Evolutionary conservation across 2,797 vertebrate genomes (phyloP).

Genomic region (Typhlichthys subterraneus): DNA sequence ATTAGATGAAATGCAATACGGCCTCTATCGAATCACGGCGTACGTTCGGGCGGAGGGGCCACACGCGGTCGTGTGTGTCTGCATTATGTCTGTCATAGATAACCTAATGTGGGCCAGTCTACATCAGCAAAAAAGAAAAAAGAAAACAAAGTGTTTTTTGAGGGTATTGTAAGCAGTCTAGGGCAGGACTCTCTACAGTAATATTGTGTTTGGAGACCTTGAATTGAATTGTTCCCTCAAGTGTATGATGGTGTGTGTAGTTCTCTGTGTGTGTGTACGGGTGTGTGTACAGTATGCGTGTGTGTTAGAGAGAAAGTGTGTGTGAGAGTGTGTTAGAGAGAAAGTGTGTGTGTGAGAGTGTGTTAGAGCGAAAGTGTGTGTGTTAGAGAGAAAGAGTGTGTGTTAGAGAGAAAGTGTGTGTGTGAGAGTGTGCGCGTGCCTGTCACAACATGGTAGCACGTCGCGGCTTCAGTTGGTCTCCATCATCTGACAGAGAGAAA

Average conservation of each 20-base stretch:
- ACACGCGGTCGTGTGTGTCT: constrained; percentile 22
- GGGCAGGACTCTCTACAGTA: constrained; percentile 34
- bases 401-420: constrained; percentile 9
- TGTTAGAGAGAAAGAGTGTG: constrained; percentile 17
- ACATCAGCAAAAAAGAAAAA: constrained; percentile 42
- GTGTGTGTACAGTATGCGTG: constrained; percentile 18
- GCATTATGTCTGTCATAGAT: constrained; percentile 42
- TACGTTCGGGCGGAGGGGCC: constrained; percentile 43
- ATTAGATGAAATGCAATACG: constrained; percentile 62
- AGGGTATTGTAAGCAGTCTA: constrained; percentile 44
- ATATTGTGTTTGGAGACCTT: constrained; percentile 25
- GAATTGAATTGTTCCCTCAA: constrained; percentile 45
- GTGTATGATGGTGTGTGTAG: constrained; percentile 44
- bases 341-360: constrained; percentile 2
- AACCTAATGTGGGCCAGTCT: constrained; percentile 39
- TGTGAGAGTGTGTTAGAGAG: constrained; percentile 18
- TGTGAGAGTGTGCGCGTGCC: constrained; percentile 9
- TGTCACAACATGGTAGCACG: constrained; percentile 12
- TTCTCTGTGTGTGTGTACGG: constrained; percentile 22
- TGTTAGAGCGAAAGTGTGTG: constrained; percentile 23
- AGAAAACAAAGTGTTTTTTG: constrained; percentile 40
- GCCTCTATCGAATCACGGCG: constrained; percentile 30
- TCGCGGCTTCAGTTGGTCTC: constrained; percentile 34
- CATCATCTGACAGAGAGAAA: constrained; percentile 44
- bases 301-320: constrained; percentile 15